Evolutionary conservation across 2,113 vertebrate species (phyloP).

Genomic region (Lepus europaeus): DNA sequence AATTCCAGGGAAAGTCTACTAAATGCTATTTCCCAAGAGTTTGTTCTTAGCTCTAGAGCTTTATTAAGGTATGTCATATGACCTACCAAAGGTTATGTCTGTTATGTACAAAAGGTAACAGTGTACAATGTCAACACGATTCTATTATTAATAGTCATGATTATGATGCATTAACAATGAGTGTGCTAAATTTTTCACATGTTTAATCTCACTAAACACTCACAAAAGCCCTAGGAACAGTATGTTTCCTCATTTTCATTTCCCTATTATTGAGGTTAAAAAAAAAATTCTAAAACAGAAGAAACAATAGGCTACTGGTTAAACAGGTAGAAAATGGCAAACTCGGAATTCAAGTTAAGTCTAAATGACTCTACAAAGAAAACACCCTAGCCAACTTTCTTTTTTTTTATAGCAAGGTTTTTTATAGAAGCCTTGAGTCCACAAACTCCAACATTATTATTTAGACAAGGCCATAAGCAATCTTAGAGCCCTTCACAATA

Average conservation of each 20-base stretch:
- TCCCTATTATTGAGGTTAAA: background rate
- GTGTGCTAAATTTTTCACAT: conserved; percentile 8
- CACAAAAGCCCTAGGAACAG: background rate
- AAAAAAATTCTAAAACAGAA: background rate
- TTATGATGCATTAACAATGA: conserved; percentile 25
- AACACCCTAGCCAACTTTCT: background rate
- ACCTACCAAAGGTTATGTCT: background rate
- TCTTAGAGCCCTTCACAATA: too few species aligned
- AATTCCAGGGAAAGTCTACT: conserved; percentile 1
- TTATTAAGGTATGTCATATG: background rate
- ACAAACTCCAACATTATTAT: too few species aligned
- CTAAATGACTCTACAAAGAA: background rate
- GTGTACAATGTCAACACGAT: background rate
- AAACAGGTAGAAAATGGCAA: background rate
- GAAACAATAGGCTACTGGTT: background rate
- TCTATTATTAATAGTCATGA: conserved; percentile 10
- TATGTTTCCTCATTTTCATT: conserved; percentile 8
- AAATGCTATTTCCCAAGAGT: conserved; percentile 23
- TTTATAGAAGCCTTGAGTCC: too few species aligned
- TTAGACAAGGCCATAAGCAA: too few species aligned
- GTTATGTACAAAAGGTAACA: background rate
- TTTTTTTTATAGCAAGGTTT: too few species aligned
- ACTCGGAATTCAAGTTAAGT: background rate
- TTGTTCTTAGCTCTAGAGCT: background rate
- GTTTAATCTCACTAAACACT: conserved; percentile 25